Evolutionary conservation across 2,888 invertebrate species (phyloP).

Genomic region (Spodoptera littoralis): DNA sequence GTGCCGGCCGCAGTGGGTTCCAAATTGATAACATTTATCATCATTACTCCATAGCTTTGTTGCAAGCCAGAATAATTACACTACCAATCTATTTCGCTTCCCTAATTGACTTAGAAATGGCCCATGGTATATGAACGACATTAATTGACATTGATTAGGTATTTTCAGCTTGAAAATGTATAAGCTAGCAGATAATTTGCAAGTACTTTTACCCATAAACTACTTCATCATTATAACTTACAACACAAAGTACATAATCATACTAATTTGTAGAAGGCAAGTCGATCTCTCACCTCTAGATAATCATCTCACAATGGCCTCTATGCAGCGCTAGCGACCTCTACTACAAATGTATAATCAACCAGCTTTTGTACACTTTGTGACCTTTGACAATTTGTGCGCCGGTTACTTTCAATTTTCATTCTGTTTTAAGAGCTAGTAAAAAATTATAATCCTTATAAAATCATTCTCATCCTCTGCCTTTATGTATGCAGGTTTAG

Average conservation of each 20-base stretch:
- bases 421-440: conserved; percentile 2
- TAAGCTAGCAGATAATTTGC: conserved; percentile 3
- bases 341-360: conserved; percentile 30
- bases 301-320: conserved; percentile 33
- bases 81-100: no score
- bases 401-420: conserved; percentile 36
- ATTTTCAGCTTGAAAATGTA: no score
- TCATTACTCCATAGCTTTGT: no score
- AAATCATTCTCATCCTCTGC: not conserved
- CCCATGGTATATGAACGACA: not conserved
- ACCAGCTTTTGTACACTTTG: conserved; percentile 21
- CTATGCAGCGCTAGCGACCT: conserved; percentile 22
- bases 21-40: no score
- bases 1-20: no score
- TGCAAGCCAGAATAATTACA: no score
- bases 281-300: conserved; percentile 40
- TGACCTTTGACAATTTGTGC: conserved; percentile 24
- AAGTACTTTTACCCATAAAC: conserved; percentile 13
- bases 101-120: not conserved
- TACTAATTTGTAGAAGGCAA: conserved; percentile 27
- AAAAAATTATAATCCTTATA: not conserved
- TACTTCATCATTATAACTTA: conserved; percentile 13
- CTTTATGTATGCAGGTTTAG: no score
- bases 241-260: conserved; percentile 28
- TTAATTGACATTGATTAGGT: not conserved